phyloP scores from a whole-genome alignment of 2,888 invertebrate species.

The Spialia ferax region DNA sequence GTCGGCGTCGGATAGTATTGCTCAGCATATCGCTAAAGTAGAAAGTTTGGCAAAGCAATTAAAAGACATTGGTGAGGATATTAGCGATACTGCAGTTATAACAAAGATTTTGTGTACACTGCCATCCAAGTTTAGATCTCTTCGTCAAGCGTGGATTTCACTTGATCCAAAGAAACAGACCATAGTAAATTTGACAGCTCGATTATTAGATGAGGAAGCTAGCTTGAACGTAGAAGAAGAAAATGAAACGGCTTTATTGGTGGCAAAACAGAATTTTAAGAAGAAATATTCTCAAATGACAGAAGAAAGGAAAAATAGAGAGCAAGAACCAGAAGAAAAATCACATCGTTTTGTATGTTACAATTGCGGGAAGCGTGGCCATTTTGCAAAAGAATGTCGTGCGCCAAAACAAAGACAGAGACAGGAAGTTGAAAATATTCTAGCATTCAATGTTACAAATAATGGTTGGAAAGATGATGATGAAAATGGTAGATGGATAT shows the following conservation, averaged over 20 bases:
- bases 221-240: constrained; percentile 13
- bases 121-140: not conserved
- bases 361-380: constrained; percentile 2
- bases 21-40: constrained; percentile 44
- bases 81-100: constrained; percentile 4
- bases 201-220: constrained; percentile 46
- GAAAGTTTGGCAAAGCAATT: constrained; percentile 43
- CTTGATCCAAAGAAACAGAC: constrained; percentile 1
- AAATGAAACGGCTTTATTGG: constrained; percentile 5
- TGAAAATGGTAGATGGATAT: constrained; percentile 43
- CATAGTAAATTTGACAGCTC: constrained; percentile 28
- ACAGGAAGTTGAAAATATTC: constrained; percentile 35
- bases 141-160: constrained; percentile 12
- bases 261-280: constrained; percentile 1
- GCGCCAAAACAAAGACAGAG: not conserved
- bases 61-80: constrained; percentile 26
- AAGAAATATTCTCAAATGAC: not conserved
- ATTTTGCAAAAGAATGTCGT: constrained; percentile 8
- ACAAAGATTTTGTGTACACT: constrained; percentile 6
- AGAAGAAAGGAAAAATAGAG: not conserved
- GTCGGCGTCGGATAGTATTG: constrained; percentile 39
- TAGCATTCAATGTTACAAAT: constrained; percentile 45
- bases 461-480: constrained; percentile 32
- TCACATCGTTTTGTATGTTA: constrained; percentile 2
- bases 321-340: not conserved